Percentiles rank a stretch among this genome's conserved stretches.
Evolutionary conservation across 2,113 vertebrate genomes (phyloP).

Genomic region (Chionis minor): DNA sequence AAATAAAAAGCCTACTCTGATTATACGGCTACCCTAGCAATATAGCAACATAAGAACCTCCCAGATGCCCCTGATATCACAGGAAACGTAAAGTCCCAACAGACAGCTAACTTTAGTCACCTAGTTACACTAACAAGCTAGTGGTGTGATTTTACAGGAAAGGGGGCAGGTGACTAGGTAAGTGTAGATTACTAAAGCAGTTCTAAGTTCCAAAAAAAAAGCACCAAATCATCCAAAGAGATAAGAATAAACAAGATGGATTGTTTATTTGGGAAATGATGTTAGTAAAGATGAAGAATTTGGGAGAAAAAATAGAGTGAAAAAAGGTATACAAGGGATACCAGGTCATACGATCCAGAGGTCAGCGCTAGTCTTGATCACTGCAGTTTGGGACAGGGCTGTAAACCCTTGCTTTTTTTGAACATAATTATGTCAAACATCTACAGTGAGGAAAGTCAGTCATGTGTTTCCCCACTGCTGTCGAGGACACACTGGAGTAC

Average conservation of each 20-base stretch:
- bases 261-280: neutral
- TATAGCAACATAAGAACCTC: neutral
- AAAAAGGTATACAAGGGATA: neutral
- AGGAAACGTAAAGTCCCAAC: neutral
- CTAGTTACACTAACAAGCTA: neutral
- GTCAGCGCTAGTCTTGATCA: neutral
- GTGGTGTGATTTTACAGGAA: neutral
- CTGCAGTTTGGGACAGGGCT: neutral
- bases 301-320: neutral
- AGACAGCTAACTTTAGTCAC: neutral
- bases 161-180: neutral
- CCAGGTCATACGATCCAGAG: no score
- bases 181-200: neutral
- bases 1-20: neutral
- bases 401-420: neutral
- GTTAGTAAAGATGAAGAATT: neutral
- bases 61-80: neutral
- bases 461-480: neutral
- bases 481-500: fast-evolving
- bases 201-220: fast-evolving
- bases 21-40: neutral
- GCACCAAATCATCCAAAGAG: fast-evolving
- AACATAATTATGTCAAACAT: neutral
- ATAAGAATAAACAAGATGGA: neutral
- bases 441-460: neutral